Evolutionary conservation across 2,113 vertebrate species (phyloP).

Genomic region (Speoplatyrhinus poulsoni): DNA sequence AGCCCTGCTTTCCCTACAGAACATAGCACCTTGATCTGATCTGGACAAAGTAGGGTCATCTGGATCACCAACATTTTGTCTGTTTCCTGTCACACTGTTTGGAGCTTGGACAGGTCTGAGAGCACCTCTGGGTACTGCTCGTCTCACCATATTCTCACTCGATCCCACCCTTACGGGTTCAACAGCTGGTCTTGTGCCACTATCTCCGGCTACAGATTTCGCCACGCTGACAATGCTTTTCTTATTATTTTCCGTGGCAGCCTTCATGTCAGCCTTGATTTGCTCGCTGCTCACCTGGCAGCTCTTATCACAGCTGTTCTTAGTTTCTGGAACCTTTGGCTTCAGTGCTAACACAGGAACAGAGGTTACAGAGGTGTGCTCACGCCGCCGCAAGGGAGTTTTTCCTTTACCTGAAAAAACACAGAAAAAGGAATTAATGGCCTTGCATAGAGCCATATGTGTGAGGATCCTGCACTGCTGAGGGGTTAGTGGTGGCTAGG

Average conservation of each 20-base stretch:
- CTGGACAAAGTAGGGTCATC: slow-evolving; percentile 2
- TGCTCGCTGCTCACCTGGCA: slow-evolving; percentile 98
- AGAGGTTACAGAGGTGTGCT: slow-evolving; percentile 1
- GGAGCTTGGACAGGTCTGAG: slow-evolving; percentile 10
- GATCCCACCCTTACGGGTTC: slow-evolving; percentile 51
- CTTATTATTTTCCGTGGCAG: slow-evolving; percentile 82
- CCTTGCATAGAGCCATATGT: background rate
- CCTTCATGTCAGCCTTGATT: slow-evolving; percentile 98
- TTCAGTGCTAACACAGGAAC: background rate
- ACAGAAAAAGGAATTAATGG: background rate
- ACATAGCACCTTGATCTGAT: background rate
- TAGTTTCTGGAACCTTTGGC: slow-evolving; percentile 40
- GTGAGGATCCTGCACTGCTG: too few relatives aligned
- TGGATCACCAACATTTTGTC: slow-evolving; percentile 11
- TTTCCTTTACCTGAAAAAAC: slow-evolving; percentile 89
- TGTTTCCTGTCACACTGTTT: slow-evolving; percentile 17
- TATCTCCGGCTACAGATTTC: background rate
- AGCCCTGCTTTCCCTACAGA: background rate
- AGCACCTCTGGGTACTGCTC: background rate
- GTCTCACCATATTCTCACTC: background rate
- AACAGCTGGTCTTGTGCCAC: background rate
- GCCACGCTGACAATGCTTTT: slow-evolving; percentile 21
- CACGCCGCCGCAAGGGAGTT: slow-evolving; percentile 87
- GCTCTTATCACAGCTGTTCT: slow-evolving; percentile 93
- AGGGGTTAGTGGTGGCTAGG: too few relatives aligned